phyloP scores from a whole-genome alignment of 2,797 vertebrate species.

The Allobates femoralis region DNA sequence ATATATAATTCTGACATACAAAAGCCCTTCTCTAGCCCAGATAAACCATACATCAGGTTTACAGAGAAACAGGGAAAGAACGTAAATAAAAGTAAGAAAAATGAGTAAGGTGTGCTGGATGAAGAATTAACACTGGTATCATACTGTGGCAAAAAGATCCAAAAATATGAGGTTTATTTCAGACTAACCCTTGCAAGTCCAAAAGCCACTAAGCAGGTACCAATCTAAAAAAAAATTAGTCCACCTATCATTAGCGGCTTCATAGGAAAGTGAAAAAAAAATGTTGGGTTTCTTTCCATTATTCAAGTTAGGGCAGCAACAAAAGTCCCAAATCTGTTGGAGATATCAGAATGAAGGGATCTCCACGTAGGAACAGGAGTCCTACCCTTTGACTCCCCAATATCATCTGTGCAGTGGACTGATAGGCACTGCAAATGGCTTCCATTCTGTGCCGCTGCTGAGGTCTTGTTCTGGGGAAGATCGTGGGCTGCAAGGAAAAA shows the following conservation, averaged over 20 bases:
- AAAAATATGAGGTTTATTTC: constrained; percentile 79
- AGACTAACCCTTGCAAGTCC: constrained; percentile 83
- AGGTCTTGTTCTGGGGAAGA: constrained; percentile 85
- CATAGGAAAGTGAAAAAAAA: constrained; percentile 63
- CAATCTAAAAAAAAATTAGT: constrained; percentile 75
- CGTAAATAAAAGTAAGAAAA: constrained; percentile 70
- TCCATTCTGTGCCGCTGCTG: constrained; percentile 79
- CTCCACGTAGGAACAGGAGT: constrained; percentile 94
- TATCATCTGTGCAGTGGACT: constrained; percentile 96
- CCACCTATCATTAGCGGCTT: constrained; percentile 76
- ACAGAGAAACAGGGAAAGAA: constrained; percentile 68
- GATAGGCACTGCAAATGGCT: constrained; percentile 97
- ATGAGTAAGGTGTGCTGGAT: constrained; percentile 74
- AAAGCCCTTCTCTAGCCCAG: constrained; percentile 62
- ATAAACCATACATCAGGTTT: constrained; percentile 72
- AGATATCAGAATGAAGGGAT: constrained; percentile 97
- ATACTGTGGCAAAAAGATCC: constrained; percentile 82
- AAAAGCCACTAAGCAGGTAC: constrained; percentile 79
- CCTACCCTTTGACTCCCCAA: constrained; percentile 90
- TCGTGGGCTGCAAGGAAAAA: constrained; percentile 83
- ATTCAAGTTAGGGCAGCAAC: constrained; percentile 96
- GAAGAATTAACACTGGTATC: constrained; percentile 84
- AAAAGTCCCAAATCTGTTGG: constrained; percentile 97
- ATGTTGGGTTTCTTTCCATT: constrained; percentile 74
- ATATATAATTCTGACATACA: constrained; percentile 51